These are phyloP conservation scores for Scolopax mira DNA, from an alignment of 2,113 vertebrate species.

Conservation along the genomic window DNA sequence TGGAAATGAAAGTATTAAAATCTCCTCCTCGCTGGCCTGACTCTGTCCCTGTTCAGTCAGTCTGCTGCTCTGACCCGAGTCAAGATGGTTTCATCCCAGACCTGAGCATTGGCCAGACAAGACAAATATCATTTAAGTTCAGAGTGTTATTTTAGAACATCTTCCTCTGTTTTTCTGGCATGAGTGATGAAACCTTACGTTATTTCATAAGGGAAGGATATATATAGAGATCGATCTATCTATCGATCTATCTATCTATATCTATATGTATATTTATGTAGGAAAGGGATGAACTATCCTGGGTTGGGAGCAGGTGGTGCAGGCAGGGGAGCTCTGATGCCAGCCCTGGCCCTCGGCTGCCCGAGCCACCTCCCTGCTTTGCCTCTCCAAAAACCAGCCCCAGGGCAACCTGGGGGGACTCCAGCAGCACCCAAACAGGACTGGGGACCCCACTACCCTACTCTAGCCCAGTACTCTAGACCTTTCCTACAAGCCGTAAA, in stretches of 20 bases:
- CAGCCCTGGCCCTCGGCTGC: rapidly evolving
- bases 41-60: neutral
- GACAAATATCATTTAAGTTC: neutral
- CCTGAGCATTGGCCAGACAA: neutral
- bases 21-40: neutral
- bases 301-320: neutral
- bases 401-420: rapidly evolving
- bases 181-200: neutral
- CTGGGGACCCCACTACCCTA: neutral
- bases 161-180: neutral
- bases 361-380: neutral
- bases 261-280: neutral
- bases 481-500: neutral
- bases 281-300: neutral
- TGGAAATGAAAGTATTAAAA: neutral
- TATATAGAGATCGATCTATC: too few relatives aligned
- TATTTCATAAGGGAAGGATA: neutral
- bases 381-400: neutral
- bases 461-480: neutral
- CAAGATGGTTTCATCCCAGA: neutral
- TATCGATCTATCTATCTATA: too few relatives aligned
- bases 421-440: neutral
- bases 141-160: neutral
- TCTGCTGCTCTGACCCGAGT: neutral
- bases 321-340: neutral